phyloP scores from a whole-genome alignment of 2,888 invertebrate species.

The Drosophila paranaensis region DNA sequence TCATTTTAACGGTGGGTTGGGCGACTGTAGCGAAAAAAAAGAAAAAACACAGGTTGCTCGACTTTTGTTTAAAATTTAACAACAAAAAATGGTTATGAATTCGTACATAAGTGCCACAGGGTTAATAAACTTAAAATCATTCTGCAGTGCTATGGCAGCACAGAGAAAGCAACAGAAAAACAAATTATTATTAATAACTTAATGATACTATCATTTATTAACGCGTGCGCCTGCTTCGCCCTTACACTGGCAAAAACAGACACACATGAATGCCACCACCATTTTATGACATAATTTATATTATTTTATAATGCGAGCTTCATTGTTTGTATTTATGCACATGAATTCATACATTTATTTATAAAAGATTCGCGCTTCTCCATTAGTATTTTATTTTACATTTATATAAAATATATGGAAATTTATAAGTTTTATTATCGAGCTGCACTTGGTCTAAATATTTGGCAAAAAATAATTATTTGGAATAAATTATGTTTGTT shows the following conservation, averaged over 20 bases:
- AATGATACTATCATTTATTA: constrained; percentile 72
- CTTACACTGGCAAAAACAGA: constrained; percentile 16
- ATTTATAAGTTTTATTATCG: neutral
- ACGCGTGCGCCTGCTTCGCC: constrained; percentile 22
- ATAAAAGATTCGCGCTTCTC: no score
- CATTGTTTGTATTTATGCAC: no score
- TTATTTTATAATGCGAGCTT: constrained; percentile 10
- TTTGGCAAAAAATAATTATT: constrained; percentile 39
- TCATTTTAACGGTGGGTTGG: constrained; percentile 39
- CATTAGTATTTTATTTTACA: neutral
- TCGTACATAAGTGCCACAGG: constrained; percentile 59
- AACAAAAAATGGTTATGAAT: constrained; percentile 17
- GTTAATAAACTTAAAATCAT: constrained; percentile 75
- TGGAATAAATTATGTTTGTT: constrained; percentile 40
- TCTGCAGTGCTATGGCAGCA: constrained; percentile 37
- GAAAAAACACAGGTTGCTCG: neutral
- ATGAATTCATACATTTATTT: no score
- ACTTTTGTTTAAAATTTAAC: constrained; percentile 52
- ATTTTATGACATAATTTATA: constrained; percentile 48
- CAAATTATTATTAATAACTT: constrained; percentile 79
- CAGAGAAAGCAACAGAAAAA: neutral
- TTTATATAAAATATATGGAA: neutral
- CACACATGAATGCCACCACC: neutral
- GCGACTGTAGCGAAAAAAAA: neutral
- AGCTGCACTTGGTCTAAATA: constrained; percentile 19